Conservation (phyloP, 1,140 invertebrate species). For the Spodoptera litura region DNA sequence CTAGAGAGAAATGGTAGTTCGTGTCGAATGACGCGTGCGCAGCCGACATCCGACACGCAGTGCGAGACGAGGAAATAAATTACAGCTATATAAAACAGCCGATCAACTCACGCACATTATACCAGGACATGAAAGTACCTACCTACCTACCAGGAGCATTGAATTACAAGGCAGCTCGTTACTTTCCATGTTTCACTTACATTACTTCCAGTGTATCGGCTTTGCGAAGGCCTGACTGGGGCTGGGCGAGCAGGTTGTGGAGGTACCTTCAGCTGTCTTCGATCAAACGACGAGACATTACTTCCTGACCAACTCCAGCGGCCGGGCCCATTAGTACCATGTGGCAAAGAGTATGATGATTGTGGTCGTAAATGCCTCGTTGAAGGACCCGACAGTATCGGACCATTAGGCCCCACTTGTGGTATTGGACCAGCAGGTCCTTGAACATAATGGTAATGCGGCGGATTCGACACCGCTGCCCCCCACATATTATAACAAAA, state of each 20-base stretch:
- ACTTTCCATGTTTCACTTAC: constrained; percentile 66
- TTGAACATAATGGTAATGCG: constrained; percentile 80
- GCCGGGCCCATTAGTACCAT: constrained; percentile 76
- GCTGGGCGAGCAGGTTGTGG: constrained; percentile 82
- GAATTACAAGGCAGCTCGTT: constrained; percentile 5
- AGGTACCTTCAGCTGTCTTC: constrained; percentile 80
- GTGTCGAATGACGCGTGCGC: constrained; percentile 70
- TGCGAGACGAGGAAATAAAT: constrained; percentile 74
- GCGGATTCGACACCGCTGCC: constrained; percentile 81
- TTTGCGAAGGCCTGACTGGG: constrained; percentile 74
- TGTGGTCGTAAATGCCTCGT: constrained; percentile 74
- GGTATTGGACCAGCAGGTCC: constrained; percentile 64
- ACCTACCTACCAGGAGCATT: constrained; percentile 36
- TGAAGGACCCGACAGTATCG: constrained; percentile 69
- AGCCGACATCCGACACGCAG: constrained; percentile 75
- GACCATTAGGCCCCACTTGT: constrained; percentile 71
- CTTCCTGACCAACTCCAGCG: constrained; percentile 80
- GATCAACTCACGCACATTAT: constrained; percentile 56
- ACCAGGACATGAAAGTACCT: constrained; percentile 57
- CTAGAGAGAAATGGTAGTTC: constrained; percentile 64
- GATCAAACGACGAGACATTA: constrained; percentile 81
- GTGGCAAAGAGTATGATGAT: constrained; percentile 81
- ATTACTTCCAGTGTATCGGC: constrained; percentile 67
- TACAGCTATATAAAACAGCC: constrained; percentile 55
- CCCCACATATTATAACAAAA: constrained; percentile 78